A percentile compares a stretch with the other conserved stretches of the same genome.
Evolutionary conservation across 1,140 invertebrate genomes (phyloP).

Genomic region (Brachystomella parvula): DNA sequence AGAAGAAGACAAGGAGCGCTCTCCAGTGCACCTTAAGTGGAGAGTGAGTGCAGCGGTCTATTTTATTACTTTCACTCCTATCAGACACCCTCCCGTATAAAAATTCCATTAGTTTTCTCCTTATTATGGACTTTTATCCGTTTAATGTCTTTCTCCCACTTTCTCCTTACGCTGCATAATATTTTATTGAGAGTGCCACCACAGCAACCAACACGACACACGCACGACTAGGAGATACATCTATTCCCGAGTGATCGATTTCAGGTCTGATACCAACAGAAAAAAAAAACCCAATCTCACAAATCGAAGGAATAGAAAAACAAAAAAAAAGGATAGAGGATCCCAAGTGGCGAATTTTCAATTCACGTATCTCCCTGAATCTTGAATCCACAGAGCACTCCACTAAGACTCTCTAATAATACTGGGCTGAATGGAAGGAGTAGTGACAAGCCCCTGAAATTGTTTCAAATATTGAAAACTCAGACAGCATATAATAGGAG

Average conservation of each 20-base stretch:
- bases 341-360: background rate
- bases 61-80: background rate
- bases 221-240: background rate
- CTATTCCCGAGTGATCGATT: background rate
- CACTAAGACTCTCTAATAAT: too few species aligned
- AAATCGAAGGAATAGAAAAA: background rate
- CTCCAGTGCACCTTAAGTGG: background rate
- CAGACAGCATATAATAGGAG: too few species aligned
- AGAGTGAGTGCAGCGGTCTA: background rate
- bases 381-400: background rate
- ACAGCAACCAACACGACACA: background rate
- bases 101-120: slow-evolving; percentile 9
- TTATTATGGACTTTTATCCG: background rate
- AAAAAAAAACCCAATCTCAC: background rate
- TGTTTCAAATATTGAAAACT: too few species aligned
- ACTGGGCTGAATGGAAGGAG: too few species aligned
- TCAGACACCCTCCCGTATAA: background rate
- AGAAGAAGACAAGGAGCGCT: background rate
- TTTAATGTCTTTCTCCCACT: slow-evolving; percentile 2
- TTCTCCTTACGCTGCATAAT: background rate
- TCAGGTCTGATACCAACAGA: background rate
- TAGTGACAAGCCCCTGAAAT: too few species aligned
- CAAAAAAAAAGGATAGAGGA: background rate
- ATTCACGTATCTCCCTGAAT: background rate
- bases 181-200: background rate